Evolutionary conservation across 2,113 vertebrate species (phyloP).

Genomic region (Nesoenas mayeri): DNA sequence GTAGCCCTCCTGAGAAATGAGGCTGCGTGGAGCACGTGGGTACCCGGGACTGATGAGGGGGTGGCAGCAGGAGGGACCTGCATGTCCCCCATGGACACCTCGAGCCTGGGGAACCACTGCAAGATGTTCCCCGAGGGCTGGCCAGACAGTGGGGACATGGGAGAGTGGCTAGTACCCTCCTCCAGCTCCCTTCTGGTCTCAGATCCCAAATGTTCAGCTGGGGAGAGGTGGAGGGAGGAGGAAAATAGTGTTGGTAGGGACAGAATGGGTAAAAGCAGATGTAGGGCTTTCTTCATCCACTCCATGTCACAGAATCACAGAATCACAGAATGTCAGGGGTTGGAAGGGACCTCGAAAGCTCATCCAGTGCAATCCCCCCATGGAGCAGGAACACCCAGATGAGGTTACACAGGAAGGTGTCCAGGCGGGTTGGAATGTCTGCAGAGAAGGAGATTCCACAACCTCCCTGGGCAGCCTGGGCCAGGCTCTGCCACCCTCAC

Average conservation of each 20-base stretch:
- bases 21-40: neutral
- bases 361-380: no score
- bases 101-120: neutral
- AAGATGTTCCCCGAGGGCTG: neutral
- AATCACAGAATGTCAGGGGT: no score
- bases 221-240: neutral
- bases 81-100: neutral
- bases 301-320: neutral
- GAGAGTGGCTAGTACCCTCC: neutral
- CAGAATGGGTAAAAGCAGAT: neutral
- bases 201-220: neutral
- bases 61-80: neutral
- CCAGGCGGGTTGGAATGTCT: no score
- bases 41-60: neutral
- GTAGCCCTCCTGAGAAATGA: neutral
- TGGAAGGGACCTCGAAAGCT: no score
- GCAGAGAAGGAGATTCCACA: no score
- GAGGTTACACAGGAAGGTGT: no score
- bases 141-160: rapidly evolving
- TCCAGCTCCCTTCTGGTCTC: rapidly evolving
- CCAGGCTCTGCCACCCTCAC: no score
- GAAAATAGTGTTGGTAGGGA: neutral
- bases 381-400: no score
- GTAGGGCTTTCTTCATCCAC: neutral
- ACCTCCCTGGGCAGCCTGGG: no score